These are phyloP conservation scores for Alauda arvensis DNA, from an alignment of 2,797 vertebrate species.

Conservation along the genomic window DNA sequence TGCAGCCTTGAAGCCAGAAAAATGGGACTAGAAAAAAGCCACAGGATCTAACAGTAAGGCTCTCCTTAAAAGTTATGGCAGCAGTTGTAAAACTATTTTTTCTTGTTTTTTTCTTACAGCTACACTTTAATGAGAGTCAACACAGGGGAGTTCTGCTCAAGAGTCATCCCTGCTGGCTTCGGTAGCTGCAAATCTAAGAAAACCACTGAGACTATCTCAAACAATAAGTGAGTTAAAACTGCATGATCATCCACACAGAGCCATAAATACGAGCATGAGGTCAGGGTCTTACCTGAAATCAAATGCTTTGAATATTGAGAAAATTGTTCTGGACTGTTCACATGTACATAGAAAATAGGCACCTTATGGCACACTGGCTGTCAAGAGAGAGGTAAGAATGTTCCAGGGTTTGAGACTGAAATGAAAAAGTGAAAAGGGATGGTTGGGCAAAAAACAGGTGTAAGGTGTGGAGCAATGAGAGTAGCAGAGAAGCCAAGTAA, in stretches of 20 bases:
- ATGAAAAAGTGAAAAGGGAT: neutral
- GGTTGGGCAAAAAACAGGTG: neutral
- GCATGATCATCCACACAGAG: neutral
- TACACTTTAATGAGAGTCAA: neutral
- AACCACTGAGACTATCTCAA: neutral
- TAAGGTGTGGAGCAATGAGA: neutral
- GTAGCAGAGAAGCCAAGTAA: neutral
- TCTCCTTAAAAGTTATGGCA: neutral
- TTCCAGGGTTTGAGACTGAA: neutral
- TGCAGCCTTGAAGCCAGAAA: neutral
- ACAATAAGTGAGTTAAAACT: neutral
- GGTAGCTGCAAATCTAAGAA: neutral
- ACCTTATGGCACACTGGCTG: neutral
- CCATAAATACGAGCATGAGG: neutral
- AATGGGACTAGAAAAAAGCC: neutral
- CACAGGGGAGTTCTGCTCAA: neutral
- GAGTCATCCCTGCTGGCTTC: neutral
- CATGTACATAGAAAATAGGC: neutral
- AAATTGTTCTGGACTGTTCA: neutral
- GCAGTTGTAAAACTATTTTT: neutral
- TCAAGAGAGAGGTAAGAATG: neutral
- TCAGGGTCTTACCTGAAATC: neutral
- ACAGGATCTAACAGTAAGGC: neutral
- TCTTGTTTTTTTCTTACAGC: neutral
- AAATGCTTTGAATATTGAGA: neutral